Base-by-base conservation (phyloP, 53 echinoderm and acorn worm species). In the Paracentrotus lividus region DNA sequence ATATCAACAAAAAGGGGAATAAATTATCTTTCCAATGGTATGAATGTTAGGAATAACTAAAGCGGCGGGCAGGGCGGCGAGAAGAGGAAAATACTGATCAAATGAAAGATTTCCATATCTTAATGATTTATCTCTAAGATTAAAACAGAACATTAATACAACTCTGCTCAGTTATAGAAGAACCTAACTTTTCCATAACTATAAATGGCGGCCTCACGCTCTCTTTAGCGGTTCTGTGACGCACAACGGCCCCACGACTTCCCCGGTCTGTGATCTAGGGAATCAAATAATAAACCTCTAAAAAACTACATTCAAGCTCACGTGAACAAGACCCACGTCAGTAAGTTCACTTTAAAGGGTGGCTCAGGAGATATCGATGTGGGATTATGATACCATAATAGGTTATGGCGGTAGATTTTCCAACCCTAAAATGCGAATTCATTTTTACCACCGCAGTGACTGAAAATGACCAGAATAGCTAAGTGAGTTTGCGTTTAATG, bases 71-170 rank as follows among this genome's bases (percentile, higher is more conserved):
- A 23, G 77, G 45, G 44, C 23, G 45, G 47, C 24, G 26, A 13
- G 14, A 81, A 26, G 27, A 33, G n/a, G 81, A 14, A 81, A 45
- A 81, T 64, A 60, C 29, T 29, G 64, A 29, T 0, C 7, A 64
- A 64, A 64, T 64, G 31, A 64, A 64, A 64, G 8, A 29, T 64
- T 64, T 64, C 64, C 64, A 64, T 64, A 64, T 64, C 64, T 9
- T 64, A 64, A 64, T 29, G 64, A 64, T 64, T 8, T 31, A 64
- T 64, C 27, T 31, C 2, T 27, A 27, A 29, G 64, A 64, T 29
- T 29, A 29, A 64, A 64, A 64, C 64, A 1, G 31, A 29, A 64
- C 9, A 10, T 10, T 31, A 64, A 29, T 0, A 29, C 8, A 64
- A 29, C 64, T 12, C 5, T 9, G 8, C 13, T 64, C 23, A n/a